Percentiles rank a stretch among this genome's conserved stretches.
Conservation (phyloP, 2,797 vertebrate species). For the Allobates femoralis region DNA sequence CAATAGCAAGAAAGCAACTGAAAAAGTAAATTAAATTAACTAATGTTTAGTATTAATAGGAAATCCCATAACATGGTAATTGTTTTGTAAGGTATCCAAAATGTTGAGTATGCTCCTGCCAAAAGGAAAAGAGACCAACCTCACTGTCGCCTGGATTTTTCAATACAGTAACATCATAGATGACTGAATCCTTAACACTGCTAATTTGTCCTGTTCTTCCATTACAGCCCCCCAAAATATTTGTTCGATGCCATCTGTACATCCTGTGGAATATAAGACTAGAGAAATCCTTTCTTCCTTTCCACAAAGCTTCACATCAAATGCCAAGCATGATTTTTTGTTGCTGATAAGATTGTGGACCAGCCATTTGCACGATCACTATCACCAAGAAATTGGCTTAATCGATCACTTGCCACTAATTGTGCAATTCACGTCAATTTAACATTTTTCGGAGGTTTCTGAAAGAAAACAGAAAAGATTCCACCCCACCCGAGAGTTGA, state of each 20-base stretch:
- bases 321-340: neutral
- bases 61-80: neutral
- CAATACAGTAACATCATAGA: neutral
- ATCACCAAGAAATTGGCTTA: neutral
- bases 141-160: neutral
- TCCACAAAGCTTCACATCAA: neutral
- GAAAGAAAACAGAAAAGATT: slow-evolving; percentile 51
- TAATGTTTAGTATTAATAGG: neutral
- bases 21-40: neutral
- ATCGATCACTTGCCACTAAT: neutral
- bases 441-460: slow-evolving; percentile 33
- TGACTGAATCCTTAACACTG: neutral
- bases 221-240: neutral
- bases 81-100: neutral
- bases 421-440: neutral
- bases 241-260: slow-evolving; percentile 29
- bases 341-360: neutral
- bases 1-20: neutral
- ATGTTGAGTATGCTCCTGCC: neutral
- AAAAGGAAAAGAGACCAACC: neutral
- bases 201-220: neutral
- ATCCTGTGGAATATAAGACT: slow-evolving; percentile 35
- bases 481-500: slow-evolving; percentile 7
- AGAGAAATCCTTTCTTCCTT: slow-evolving; percentile 10
- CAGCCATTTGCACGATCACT: neutral